Conservation (phyloP, 2,797 vertebrate genomes). For the Tiaroga cobitis region DNA sequence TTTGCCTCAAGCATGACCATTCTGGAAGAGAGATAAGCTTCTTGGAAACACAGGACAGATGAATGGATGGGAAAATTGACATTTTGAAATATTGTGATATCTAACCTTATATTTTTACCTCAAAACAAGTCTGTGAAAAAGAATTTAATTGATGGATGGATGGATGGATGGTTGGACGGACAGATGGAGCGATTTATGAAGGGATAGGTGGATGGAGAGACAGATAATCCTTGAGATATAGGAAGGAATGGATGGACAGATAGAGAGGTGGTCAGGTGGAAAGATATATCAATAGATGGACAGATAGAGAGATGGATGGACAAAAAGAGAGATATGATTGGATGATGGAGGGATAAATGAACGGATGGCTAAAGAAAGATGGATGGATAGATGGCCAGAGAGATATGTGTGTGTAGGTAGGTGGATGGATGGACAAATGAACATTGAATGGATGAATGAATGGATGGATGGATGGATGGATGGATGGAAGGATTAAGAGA, state of each 20-base stretch:
- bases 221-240: background rate
- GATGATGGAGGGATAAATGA: background rate
- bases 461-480: background rate
- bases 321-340: no score
- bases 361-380: background rate
- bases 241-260: background rate
- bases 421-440: background rate
- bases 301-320: no score
- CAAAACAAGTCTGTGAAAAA: background rate
- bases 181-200: background rate
- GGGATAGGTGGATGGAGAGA: background rate
- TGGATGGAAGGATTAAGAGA: background rate
- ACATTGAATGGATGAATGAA: background rate
- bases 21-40: slow-evolving; percentile 37
- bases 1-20: slow-evolving; percentile 21
- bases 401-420: background rate
- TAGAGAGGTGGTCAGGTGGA: background rate
- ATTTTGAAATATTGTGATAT: background rate
- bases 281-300: background rate
- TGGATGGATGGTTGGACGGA: background rate
- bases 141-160: background rate
- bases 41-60: slow-evolving; percentile 17
- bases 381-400: background rate
- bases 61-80: background rate
- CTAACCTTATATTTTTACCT: background rate